These are phyloP conservation scores for Ageneiosus marmoratus DNA, from an alignment of 2,113 vertebrate species.

Conservation along the genomic window DNA sequence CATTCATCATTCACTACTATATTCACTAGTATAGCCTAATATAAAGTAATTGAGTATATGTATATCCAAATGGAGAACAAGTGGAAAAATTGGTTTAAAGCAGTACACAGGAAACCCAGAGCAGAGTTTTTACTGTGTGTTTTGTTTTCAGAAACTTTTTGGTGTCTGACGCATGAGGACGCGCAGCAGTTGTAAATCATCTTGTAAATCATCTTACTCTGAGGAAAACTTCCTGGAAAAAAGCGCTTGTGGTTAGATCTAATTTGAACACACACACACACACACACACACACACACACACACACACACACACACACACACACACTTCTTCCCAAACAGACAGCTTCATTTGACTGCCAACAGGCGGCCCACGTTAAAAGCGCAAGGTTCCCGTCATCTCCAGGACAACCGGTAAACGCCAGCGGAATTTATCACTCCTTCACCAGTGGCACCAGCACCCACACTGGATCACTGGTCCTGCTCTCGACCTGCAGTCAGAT, in stretches of 20 bases:
- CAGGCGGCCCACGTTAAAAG: constrained; percentile 41
- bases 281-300: constrained; percentile 18
- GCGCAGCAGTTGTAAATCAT: constrained; percentile 29
- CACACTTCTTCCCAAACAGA: neutral
- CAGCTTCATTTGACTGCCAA: constrained; percentile 2
- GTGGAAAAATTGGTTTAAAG: neutral
- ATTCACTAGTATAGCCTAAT: too few relatives aligned
- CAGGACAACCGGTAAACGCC: constrained; percentile 60
- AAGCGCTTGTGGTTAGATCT: neutral
- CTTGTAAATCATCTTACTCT: constrained; percentile 27
- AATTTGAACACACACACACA: constrained; percentile 10
- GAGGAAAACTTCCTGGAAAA: neutral
- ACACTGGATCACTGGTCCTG: neutral
- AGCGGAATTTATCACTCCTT: constrained; percentile 56
- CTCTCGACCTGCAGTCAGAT: neutral
- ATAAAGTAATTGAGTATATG: neutral
- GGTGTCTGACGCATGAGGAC: constrained; percentile 16
- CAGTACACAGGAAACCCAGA: neutral
- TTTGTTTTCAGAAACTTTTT: neutral
- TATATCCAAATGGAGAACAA: neutral
- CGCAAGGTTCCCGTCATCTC: constrained; percentile 55
- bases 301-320: constrained; percentile 23
- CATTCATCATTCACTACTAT: too few relatives aligned
- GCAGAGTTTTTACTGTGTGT: neutral
- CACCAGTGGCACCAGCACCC: neutral